A percentile compares a stretch with the other conserved stretches of the same genome.
phyloP scores from a whole-genome alignment of 2,797 vertebrate species.

The Clarias fuscus region DNA sequence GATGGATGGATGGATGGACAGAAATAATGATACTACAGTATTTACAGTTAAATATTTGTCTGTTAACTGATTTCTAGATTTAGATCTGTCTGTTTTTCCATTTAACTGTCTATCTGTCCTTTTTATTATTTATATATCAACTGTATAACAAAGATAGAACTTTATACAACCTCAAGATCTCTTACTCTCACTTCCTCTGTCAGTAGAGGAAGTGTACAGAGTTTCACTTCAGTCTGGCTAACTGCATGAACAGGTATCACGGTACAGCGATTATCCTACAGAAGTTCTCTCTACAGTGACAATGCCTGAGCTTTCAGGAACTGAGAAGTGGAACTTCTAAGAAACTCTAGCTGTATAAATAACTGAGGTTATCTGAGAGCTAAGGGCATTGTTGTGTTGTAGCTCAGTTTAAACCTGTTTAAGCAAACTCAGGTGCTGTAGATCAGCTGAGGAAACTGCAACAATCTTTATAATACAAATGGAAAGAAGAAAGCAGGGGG shows the following conservation, averaged over 20 bases:
- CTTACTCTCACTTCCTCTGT: conserved; percentile 30
- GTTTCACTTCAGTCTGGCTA: conserved; percentile 22
- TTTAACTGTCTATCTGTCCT: neutral
- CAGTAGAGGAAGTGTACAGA: neutral
- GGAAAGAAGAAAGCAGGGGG: neutral
- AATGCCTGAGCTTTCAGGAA: neutral
- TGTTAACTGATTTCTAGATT: neutral
- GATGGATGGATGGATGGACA: neutral
- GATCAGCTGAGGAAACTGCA: neutral
- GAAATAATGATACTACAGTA: neutral
- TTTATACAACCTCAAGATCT: neutral
- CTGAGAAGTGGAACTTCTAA: conserved; percentile 4
- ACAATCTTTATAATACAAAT: neutral
- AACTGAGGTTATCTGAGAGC: neutral
- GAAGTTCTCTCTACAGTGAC: neutral
- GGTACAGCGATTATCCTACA: neutral
- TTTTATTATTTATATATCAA: neutral
- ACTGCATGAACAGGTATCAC: neutral
- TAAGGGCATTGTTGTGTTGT: neutral
- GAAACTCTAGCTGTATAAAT: neutral
- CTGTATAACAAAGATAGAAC: neutral
- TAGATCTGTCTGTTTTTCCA: neutral
- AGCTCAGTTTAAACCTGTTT: neutral
- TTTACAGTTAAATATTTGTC: neutral
- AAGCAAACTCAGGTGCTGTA: neutral